Conservation (phyloP, 2,113 vertebrate genomes). For the Motacilla alba region DNA sequence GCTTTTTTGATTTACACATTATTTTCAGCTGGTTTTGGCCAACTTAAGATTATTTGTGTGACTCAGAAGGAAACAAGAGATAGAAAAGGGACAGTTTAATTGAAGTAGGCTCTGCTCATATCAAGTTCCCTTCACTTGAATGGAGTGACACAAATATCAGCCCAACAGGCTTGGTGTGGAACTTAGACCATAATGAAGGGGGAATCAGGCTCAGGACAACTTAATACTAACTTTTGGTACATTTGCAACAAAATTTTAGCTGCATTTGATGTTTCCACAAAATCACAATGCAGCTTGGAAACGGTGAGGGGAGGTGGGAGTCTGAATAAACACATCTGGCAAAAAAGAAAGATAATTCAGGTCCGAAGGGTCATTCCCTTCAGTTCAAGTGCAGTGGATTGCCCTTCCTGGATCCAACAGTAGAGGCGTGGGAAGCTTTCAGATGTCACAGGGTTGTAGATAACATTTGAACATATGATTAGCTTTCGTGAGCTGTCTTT, state of each 20-base stretch:
- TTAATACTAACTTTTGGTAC: neutral
- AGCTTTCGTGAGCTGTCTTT: constrained; percentile 68
- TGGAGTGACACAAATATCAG: neutral
- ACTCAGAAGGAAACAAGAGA: neutral
- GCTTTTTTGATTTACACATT: neutral
- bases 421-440: constrained; percentile 70
- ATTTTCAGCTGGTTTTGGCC: neutral
- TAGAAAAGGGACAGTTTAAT: neutral
- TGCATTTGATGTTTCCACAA: neutral
- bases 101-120: neutral
- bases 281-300: neutral
- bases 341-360: neutral
- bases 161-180: neutral
- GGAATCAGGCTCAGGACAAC: neutral
- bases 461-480: constrained; percentile 74
- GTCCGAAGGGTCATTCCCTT: constrained; percentile 29
- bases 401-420: constrained; percentile 67
- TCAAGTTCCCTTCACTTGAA: neutral
- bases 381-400: constrained; percentile 29
- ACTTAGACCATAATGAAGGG: neutral
- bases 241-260: neutral
- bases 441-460: constrained; percentile 69
- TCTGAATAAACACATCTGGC: neutral
- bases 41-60: neutral
- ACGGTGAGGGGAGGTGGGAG: neutral